Percentiles rank a stretch among this genome's conserved stretches.
Evolutionary conservation across 2,888 invertebrate genomes (phyloP).

Genomic region (Encarsia formosa): DNA sequence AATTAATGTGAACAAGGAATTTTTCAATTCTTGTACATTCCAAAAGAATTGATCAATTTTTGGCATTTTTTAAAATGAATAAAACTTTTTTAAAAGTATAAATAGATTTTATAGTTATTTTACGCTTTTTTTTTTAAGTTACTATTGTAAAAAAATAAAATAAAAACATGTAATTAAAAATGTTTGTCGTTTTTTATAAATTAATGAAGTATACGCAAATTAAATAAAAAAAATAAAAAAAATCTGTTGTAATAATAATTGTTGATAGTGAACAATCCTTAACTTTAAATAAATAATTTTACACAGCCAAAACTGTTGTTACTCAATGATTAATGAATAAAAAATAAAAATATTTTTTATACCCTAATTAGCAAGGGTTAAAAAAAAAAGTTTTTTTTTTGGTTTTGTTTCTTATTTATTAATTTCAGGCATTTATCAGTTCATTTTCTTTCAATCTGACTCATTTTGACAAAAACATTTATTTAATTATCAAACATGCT

Average conservation of each 20-base stretch:
- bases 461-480: conserved; percentile 30
- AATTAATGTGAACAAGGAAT: too few species aligned
- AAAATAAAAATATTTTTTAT: too few species aligned
- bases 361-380: too few species aligned
- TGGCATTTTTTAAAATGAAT: conserved; percentile 9
- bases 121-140: conserved; percentile 8
- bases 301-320: too few species aligned
- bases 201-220: conserved; percentile 1
- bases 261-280: too few species aligned
- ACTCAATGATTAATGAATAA: too few species aligned
- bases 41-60: too few species aligned
- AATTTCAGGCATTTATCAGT: conserved; percentile 41
- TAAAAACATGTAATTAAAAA: background rate
- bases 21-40: too few species aligned
- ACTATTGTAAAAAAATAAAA: conserved; percentile 3
- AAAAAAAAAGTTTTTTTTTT: too few species aligned
- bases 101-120: conserved; percentile 11
- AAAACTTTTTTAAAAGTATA: conserved; percentile 1
- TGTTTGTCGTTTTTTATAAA: conserved; percentile 4
- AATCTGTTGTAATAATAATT: too few species aligned
- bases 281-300: too few species aligned
- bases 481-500: conserved; percentile 22
- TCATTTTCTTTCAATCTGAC: conserved; percentile 32
- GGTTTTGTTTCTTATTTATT: conserved; percentile 40
- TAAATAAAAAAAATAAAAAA: too few species aligned